Evolutionary conservation across 1,140 invertebrate species (phyloP), one percentile per base, ranked within the genome.

Genomic region (Ladona fulva): DNA sequence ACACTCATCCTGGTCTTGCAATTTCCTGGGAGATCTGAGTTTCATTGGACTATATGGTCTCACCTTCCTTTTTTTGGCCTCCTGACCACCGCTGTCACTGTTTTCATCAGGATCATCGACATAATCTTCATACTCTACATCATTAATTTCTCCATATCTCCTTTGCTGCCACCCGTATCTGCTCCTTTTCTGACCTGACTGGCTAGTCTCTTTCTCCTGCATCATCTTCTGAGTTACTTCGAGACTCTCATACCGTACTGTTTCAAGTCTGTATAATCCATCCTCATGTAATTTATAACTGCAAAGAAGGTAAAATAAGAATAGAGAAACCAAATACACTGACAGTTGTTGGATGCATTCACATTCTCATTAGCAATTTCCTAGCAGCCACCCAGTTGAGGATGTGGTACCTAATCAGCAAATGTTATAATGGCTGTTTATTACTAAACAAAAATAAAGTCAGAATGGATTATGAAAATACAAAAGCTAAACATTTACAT

Each of bases 241-340:
- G n/a, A 94, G 82, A 78, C 90, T 91, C 85, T 95, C 93, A 79
- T 92, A 93, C 76, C 93, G 87, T 8, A 92, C 90, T 42, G 90
- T 92, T 83, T 93, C 92, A 6, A 95, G 82, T 77, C 91, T 86
- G 81, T 90, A 93, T 81, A 89, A 90, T 1, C 93, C 93, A 82
- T 93, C 92, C 80, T 92, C 90, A 81, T 92, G 89, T 81, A 89
- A 83, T 78, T 89, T 89, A 82, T 94, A 94, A 24, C 89, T 89
- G 80, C 24, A 82, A 79, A 75, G 8, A 75, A 76, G 78, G 12
- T 10, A n/a, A n/a, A n/a, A n/a, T n/a, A n/a, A n/a, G n/a, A n/a
- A n/a, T n/a, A n/a, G n/a, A n/a, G n/a, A n/a, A n/a, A n/a, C n/a
- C n/a, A n/a, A n/a, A n/a, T n/a, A n/a, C n/a, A n/a, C n/a, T n/a